phyloP scores from a whole-genome alignment of 2,797 vertebrate genomes.

The Tarsius wallacei region DNA sequence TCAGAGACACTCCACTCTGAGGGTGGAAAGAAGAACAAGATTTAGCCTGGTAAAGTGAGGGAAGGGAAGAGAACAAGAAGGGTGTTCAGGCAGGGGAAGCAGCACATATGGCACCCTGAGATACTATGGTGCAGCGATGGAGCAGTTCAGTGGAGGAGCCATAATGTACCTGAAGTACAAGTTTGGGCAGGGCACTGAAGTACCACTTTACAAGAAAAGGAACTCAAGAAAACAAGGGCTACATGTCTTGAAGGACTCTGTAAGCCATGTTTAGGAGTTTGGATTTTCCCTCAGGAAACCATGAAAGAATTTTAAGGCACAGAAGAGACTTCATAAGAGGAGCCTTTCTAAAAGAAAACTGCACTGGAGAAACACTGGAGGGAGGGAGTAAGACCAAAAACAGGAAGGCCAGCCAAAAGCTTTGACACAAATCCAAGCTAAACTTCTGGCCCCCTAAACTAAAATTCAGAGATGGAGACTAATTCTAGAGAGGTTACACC shows the following conservation, averaged over 20 bases:
- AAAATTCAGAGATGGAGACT: background rate
- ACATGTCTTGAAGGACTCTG: background rate
- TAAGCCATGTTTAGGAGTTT: background rate
- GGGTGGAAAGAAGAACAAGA: background rate
- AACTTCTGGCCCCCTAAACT: background rate
- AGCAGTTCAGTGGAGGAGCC: fast-evolving
- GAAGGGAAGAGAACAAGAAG: background rate
- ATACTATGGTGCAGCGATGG: fast-evolving
- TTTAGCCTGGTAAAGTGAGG: background rate
- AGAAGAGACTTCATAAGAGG: background rate
- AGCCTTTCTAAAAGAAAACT: background rate
- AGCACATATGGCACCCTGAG: background rate
- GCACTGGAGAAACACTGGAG: background rate
- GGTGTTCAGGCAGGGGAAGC: background rate
- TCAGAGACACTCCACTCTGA: background rate
- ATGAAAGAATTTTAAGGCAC: background rate
- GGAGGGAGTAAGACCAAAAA: background rate
- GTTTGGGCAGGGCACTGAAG: background rate
- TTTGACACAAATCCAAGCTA: background rate
- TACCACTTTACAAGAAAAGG: background rate
- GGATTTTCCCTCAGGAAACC: background rate
- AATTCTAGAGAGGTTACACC: background rate
- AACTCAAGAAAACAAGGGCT: background rate
- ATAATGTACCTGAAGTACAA: fast-evolving
- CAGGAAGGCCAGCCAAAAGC: background rate